These are phyloP conservation scores for Mallotus villosus DNA, from an alignment of 2,797 vertebrate genomes.

Conservation along the genomic window DNA sequence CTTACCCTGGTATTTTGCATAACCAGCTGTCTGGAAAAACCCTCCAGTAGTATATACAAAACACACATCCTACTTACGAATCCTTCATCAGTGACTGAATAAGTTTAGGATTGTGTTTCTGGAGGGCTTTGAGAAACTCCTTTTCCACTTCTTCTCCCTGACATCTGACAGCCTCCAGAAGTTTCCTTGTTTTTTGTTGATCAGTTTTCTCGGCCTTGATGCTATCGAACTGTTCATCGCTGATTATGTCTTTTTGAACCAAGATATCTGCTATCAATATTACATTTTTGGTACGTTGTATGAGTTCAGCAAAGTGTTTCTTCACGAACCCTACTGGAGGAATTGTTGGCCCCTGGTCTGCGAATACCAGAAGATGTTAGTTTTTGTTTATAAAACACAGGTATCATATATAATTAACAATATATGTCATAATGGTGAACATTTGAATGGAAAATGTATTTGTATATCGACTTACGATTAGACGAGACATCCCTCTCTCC, in stretches of 20 bases:
- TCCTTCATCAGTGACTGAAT: neutral
- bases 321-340: neutral
- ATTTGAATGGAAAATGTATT: no score
- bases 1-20: no score
- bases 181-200: neutral
- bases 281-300: neutral
- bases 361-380: no score
- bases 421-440: neutral
- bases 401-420: neutral
- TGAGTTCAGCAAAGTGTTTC: neutral
- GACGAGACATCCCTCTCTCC: no score
- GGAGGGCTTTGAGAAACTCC: neutral
- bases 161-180: neutral
- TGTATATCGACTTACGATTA: no score
- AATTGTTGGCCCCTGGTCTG: no score
- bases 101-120: neutral
- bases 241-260: neutral
- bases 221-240: neutral
- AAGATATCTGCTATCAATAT: neutral
- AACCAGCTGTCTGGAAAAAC: no score
- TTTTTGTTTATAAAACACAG: neutral
- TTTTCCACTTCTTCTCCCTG: neutral
- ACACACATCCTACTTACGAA: constrained; percentile 14
- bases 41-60: no score
- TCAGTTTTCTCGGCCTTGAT: neutral